Evolutionary conservation across 2,888 invertebrate species (phyloP).

Genomic region (Clitarchus hookeri): DNA sequence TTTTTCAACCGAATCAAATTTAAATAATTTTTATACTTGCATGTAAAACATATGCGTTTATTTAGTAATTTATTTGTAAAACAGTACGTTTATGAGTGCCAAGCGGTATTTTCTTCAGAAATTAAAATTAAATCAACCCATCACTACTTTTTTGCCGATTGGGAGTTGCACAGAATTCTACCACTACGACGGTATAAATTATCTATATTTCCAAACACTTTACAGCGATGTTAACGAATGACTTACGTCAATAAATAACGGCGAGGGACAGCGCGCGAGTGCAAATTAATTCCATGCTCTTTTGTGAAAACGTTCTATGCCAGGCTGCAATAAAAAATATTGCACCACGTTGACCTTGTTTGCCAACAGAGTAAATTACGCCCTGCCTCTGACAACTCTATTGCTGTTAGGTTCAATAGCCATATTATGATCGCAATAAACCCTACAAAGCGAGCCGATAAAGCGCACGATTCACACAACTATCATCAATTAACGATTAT

Average conservation of each 20-base stretch:
- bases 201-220: not conserved
- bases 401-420: not conserved
- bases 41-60: too few relatives aligned
- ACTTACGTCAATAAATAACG: not conserved
- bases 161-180: too few relatives aligned
- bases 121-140: too few relatives aligned
- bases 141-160: too few relatives aligned
- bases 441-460: not conserved
- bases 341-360: not conserved
- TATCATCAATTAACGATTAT: too few relatives aligned
- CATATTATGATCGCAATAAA: not conserved
- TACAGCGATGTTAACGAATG: not conserved
- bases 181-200: not conserved
- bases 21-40: too few relatives aligned
- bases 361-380: not conserved
- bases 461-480: too few relatives aligned
- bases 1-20: too few relatives aligned
- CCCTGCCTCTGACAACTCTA: slow-evolving; percentile 1
- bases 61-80: too few relatives aligned
- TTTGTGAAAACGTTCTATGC: not conserved
- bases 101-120: too few relatives aligned
- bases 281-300: not conserved
- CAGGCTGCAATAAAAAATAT: not conserved
- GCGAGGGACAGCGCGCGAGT: not conserved
- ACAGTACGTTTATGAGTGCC: too few relatives aligned